Evolutionary conservation across 1,140 invertebrate species (phyloP).

Genomic region (Neodiprion virginianus): DNA sequence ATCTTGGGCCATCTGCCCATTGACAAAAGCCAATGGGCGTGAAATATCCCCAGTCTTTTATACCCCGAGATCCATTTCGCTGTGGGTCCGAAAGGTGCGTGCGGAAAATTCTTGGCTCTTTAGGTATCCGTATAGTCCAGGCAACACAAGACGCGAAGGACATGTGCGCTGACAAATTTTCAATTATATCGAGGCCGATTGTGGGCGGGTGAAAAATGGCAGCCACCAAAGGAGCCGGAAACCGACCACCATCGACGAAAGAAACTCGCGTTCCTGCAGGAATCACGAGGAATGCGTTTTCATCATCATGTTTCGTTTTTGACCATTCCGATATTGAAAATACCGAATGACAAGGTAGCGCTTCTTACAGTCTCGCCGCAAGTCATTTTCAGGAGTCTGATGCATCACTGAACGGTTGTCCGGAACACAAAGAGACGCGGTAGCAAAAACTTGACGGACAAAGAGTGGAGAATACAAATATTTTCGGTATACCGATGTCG

Average conservation of each 20-base stretch:
- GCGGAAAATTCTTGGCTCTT: not conserved
- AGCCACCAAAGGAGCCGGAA: too few relatives aligned
- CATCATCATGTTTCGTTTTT: too few relatives aligned
- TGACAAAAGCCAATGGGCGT: conserved; percentile 4
- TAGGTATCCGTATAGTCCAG: not conserved
- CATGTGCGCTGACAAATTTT: conserved; percentile 7
- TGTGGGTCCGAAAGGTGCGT: not conserved
- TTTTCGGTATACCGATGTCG: not conserved
- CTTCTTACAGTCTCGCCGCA: too few relatives aligned
- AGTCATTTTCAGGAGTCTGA: too few relatives aligned
- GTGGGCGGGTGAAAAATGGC: too few relatives aligned
- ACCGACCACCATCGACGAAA: too few relatives aligned
- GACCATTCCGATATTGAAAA: too few relatives aligned
- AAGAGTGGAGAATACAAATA: not conserved
- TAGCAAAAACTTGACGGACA: not conserved
- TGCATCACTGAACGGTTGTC: not conserved
- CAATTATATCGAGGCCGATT: not conserved
- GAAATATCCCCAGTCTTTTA: not conserved
- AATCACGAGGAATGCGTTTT: too few relatives aligned
- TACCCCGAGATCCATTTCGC: not conserved
- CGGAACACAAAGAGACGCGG: not conserved
- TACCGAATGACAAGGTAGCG: too few relatives aligned
- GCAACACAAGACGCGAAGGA: not conserved
- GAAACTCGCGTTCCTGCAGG: too few relatives aligned
- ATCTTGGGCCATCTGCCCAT: not conserved